phyloP scores from a whole-genome alignment of 2,888 invertebrate species.

The Nasonovia ribisnigri region DNA sequence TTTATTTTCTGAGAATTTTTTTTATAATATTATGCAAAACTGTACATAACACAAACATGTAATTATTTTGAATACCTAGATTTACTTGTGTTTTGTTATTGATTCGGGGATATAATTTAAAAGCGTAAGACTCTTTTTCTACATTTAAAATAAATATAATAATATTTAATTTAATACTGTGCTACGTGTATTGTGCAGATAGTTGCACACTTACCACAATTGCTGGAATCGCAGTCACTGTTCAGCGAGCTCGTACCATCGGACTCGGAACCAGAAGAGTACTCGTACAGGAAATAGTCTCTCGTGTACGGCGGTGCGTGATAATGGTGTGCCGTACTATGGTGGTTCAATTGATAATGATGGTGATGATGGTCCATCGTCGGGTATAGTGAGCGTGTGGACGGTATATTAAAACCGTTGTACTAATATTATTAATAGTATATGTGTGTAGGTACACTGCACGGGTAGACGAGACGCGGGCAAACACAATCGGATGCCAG shows the following conservation, averaged over 20 bases:
- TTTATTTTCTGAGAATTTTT: too few relatives aligned
- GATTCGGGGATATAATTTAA: too few relatives aligned
- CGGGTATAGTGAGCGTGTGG: background rate
- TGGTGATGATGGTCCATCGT: constrained; percentile 55
- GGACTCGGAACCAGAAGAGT: constrained; percentile 61
- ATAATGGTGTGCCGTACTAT: constrained; percentile 34
- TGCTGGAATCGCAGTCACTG: constrained; percentile 59
- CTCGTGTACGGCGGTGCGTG: constrained; percentile 51
- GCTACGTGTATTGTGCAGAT: background rate
- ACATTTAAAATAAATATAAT: too few relatives aligned
- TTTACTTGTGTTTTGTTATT: too few relatives aligned
- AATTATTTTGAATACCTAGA: too few relatives aligned
- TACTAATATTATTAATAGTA: background rate
- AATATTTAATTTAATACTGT: too few relatives aligned
- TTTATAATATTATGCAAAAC: too few relatives aligned
- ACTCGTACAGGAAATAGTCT: constrained; percentile 60
- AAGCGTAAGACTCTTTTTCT: too few relatives aligned
- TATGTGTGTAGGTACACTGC: background rate
- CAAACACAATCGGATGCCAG: background rate
- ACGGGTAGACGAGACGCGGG: background rate
- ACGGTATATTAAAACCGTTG: background rate
- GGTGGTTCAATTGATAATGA: constrained; percentile 34
- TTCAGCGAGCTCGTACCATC: constrained; percentile 55
- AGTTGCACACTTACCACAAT: constrained; percentile 42
- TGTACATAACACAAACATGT: too few relatives aligned